Base-by-base conservation (phyloP, 2,113 vertebrate genomes). In the Oryzias curvinotus region DNA sequence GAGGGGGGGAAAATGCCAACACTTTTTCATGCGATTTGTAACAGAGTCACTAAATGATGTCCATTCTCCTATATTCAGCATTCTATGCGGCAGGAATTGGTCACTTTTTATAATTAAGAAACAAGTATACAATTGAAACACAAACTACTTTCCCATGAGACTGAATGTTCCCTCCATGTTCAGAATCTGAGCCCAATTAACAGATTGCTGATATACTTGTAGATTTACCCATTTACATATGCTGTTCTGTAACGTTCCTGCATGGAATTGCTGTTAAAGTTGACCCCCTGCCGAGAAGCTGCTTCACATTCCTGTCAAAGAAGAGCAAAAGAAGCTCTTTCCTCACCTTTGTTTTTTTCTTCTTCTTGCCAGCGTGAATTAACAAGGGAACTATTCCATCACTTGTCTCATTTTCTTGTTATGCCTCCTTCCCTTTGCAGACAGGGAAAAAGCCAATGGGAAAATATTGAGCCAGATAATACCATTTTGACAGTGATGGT, bases 401-500 rank as follows among this genome's bases (percentile, higher is more conserved):
- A 52, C 71, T 68, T 71, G 79, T 78, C 64, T 75, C 54, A 71
- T 80, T 83, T 75, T 81, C 65, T 63, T 62, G 62, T 52, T 50
- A 18, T 63, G 30, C 53, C 52, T 52, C 4, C 25, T 46, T 19
- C 65, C 74, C 67, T 52, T 52, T 60, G 44, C 57, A 51, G 58
- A 65, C 65, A 70, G 76, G 36, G 62, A 41, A 83, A 85, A 73
- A 68, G 74, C 71, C 85, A 80, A 77, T 75, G 75, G 70, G 51
- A 82, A 61, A 74, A 86, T 80, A 85, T 73, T 66, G 70, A 84
- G 77, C 54, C 53, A 64, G 80, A 82, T 81, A 85, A 82, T 71
- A 48, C 62, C 64, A 71, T 62, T 36, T 62, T 77, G 80, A 77
- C 80, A 73, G 70, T 74, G 74, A 75, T 73, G 75, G 65, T 84